A percentile compares a stretch with the other conserved stretches of the same genome.
These are phyloP conservation scores for Sabatieria punctata DNA, from an alignment of 2,888 invertebrate genomes.

Conservation along the genomic window DNA sequence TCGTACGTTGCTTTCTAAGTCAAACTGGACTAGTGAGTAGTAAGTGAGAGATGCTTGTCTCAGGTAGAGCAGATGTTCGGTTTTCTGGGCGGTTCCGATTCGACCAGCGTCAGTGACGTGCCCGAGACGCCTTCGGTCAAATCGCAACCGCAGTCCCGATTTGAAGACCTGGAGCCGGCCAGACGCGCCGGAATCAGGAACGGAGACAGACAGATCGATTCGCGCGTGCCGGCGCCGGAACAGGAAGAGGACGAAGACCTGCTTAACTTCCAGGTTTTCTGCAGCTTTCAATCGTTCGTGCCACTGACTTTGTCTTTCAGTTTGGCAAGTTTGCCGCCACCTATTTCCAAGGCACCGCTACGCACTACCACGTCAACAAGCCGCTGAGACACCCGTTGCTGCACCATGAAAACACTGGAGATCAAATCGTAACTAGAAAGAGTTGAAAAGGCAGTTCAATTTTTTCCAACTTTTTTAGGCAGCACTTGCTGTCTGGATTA, in stretches of 20 bases:
- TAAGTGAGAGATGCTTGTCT: background rate
- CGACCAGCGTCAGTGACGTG: no score
- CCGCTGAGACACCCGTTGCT: slow-evolving; percentile 81
- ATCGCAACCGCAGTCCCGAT: no score
- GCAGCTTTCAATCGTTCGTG: no score
- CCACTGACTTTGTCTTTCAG: no score
- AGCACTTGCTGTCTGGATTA: slow-evolving; percentile 92
- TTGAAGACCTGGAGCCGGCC: background rate
- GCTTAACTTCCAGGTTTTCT: no score
- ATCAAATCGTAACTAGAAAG: slow-evolving; percentile 54
- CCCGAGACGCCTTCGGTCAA: no score
- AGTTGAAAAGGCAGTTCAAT: background rate
- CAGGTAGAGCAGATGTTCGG: slow-evolving; percentile 82
- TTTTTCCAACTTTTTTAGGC: slow-evolving; percentile 43
- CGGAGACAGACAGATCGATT: background rate
- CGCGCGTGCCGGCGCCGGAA: slow-evolving; percentile 36
- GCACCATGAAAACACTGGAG: slow-evolving; percentile 80
- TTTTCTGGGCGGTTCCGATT: no score
- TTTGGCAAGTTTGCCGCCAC: slow-evolving; percentile 98
- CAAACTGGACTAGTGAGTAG: background rate
- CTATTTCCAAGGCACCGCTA: slow-evolving; percentile 86
- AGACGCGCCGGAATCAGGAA: background rate
- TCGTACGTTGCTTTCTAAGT: no score
- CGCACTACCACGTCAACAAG: slow-evolving; percentile 80
- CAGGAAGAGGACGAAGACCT: slow-evolving; percentile 80